These are phyloP conservation scores for Criorhina ranunculi DNA, from an alignment of 2,888 invertebrate species.

Conservation along the genomic window DNA sequence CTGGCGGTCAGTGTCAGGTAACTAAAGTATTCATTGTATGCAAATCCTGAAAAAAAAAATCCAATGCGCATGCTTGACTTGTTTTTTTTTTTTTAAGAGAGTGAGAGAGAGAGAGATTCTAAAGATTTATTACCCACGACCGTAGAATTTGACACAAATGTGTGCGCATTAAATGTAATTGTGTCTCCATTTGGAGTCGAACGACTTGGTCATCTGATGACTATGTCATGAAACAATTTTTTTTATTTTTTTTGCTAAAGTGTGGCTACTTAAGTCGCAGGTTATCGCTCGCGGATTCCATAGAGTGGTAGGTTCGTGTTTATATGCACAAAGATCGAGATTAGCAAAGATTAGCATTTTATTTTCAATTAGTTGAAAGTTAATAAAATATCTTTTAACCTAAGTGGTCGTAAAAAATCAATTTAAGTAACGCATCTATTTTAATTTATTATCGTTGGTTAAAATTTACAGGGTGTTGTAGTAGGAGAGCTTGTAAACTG, in stretches of 20 bases:
- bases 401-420: constrained; percentile 26
- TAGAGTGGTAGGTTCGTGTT: neutral
- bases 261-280: constrained; percentile 13
- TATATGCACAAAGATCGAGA: neutral
- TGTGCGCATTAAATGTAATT: constrained; percentile 71
- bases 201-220: constrained; percentile 8
- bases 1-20: constrained; percentile 22
- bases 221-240: constrained; percentile 23
- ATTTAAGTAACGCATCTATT: constrained; percentile 15
- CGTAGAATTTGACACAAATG: constrained; percentile 68
- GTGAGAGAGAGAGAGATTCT: neutral
- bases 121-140: constrained; percentile 56
- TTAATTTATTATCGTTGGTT: constrained; percentile 10
- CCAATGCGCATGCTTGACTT: constrained; percentile 37
- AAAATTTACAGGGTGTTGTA: constrained; percentile 18
- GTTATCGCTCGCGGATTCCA: constrained; percentile 25
- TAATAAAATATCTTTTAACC: constrained; percentile 10
- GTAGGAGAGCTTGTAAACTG: neutral
- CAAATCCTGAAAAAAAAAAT: constrained; percentile 60
- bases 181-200: constrained; percentile 54
- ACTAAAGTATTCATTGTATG: constrained; percentile 59
- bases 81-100: constrained; percentile 8
- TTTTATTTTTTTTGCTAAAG: constrained; percentile 22
- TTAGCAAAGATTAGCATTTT: constrained; percentile 12
- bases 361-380: constrained; percentile 18